These are phyloP conservation scores for Gopherus flavomarginatus DNA, from an alignment of 2,113 vertebrate species.

Conservation along the genomic window DNA sequence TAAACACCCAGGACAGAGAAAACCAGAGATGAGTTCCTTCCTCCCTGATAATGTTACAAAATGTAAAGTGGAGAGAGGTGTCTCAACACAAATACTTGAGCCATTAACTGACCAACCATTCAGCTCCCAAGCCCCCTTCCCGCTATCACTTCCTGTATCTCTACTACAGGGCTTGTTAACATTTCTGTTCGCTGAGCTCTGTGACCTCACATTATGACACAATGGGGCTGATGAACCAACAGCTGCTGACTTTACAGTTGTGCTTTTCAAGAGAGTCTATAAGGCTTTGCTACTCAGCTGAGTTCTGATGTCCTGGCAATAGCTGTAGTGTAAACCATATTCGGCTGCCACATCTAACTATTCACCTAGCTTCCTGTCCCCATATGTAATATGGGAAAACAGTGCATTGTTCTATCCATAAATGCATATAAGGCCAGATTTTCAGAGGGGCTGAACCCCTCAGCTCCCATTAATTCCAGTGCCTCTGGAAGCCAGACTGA, in stretches of 20 bases:
- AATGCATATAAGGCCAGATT: not conserved
- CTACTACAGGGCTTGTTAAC: not conserved
- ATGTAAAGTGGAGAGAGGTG: not conserved
- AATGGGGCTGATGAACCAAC: not conserved
- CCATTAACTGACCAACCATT: not conserved
- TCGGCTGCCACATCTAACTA: not conserved
- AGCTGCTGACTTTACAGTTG: not conserved
- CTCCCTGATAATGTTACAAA: not conserved
- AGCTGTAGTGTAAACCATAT: not conserved
- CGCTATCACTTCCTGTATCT: fast-evolving
- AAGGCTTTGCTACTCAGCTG: not conserved
- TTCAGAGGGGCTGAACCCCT: not conserved
- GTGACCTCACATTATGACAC: fast-evolving
- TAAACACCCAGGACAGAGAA: not conserved
- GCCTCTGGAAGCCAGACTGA: not conserved
- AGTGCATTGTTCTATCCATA: not conserved
- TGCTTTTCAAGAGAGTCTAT: not conserved
- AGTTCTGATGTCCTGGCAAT: not conserved
- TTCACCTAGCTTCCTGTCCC: not conserved
- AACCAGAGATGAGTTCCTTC: not conserved
- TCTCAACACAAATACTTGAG: not conserved
- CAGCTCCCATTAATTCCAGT: not conserved
- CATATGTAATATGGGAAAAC: fast-evolving
- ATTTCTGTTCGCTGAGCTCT: not conserved
- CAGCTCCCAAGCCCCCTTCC: not conserved